Percentiles rank a stretch among this genome's conserved stretches.
phyloP scores from a whole-genome alignment of 2,113 vertebrate genomes.

The Eretmochelys imbricata region DNA sequence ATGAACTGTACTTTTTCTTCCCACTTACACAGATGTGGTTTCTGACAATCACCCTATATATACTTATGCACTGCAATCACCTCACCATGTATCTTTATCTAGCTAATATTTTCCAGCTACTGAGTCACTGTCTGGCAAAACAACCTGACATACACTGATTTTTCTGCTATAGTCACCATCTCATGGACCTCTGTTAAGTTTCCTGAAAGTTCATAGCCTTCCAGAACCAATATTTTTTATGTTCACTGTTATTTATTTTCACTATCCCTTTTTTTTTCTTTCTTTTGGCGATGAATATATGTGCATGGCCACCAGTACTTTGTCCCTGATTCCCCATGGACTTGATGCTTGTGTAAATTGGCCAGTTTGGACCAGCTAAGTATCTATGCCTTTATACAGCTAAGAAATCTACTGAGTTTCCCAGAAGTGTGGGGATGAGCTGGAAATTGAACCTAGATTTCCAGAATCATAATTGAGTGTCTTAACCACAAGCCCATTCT shows the following conservation, averaged over 20 bases:
- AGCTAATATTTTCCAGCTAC: neutral
- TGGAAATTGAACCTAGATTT: neutral
- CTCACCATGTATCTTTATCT: neutral
- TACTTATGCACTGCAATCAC: neutral
- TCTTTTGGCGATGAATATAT: neutral
- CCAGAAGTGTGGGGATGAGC: neutral
- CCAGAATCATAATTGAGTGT: neutral
- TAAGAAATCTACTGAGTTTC: neutral
- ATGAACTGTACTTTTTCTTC: neutral
- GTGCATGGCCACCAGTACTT: neutral
- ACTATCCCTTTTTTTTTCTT: neutral
- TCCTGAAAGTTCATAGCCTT: neutral
- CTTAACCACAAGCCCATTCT: neutral
- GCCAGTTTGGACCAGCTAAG: neutral
- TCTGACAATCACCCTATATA: neutral
- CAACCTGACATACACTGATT: neutral
- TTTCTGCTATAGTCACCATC: neutral
- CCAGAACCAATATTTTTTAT: neutral
- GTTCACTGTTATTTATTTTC: neutral
- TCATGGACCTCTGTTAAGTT: neutral
- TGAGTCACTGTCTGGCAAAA: neutral
- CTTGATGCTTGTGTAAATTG: neutral
- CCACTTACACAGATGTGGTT: neutral
- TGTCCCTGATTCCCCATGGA: neutral
- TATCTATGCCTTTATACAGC: accelerated